These are phyloP conservation scores for Dissostichus mawsoni DNA, from an alignment of 2,113 vertebrate genomes.

Conservation along the genomic window DNA sequence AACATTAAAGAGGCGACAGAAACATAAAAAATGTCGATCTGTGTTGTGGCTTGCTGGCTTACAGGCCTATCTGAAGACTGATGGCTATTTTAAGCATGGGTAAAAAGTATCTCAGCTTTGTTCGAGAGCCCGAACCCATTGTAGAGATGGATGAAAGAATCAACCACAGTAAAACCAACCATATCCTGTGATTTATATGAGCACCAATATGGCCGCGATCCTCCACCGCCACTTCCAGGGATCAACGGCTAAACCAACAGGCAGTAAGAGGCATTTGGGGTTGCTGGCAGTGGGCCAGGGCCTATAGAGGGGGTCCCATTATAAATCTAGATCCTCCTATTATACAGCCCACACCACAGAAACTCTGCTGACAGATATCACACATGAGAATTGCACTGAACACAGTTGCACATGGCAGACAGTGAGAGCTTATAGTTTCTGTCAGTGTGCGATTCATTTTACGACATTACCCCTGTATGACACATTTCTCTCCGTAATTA, in stretches of 20 bases:
- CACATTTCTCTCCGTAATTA: slow-evolving; percentile 49
- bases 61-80: slow-evolving; percentile 30
- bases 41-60: slow-evolving; percentile 46
- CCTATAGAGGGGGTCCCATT: slow-evolving; percentile 66
- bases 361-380: slow-evolving; percentile 50
- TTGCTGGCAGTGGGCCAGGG: slow-evolving; percentile 69
- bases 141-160: slow-evolving; percentile 16
- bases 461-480: slow-evolving; percentile 1
- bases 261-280: slow-evolving; percentile 64
- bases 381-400: slow-evolving; percentile 45
- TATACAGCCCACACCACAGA: slow-evolving; percentile 60
- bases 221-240: slow-evolving; percentile 71
- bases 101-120: slow-evolving; percentile 51
- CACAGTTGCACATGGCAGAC: slow-evolving; percentile 23
- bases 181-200: slow-evolving; percentile 66
- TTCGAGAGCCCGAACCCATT: slow-evolving; percentile 23
- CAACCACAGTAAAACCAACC: slow-evolving; percentile 60
- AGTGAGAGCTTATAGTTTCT: slow-evolving; percentile 14
- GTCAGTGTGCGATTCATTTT: slow-evolving; percentile 8
- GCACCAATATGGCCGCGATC: slow-evolving; percentile 38
- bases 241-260: slow-evolving; percentile 80
- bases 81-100: slow-evolving; percentile 53
- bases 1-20: slow-evolving; percentile 44
- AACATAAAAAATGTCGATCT: slow-evolving; percentile 42
- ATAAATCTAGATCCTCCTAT: slow-evolving; percentile 64